These are phyloP conservation scores for Heteromormyrus szaboi DNA, from an alignment of 2,797 vertebrate genomes.

Conservation along the genomic window DNA sequence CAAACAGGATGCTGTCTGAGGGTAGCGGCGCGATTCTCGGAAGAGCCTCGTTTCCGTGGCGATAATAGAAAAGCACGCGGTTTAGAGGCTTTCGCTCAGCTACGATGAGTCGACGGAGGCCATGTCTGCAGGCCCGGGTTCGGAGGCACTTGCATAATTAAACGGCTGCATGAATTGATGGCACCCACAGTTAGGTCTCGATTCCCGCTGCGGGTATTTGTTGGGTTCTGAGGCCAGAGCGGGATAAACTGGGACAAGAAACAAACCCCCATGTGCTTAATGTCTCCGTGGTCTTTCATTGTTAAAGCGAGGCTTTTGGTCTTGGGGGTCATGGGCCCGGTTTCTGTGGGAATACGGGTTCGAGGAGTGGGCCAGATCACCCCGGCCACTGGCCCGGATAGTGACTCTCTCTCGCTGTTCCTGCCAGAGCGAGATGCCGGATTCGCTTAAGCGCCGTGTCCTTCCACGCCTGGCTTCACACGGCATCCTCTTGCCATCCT, in stretches of 20 bases:
- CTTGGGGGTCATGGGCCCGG: background rate
- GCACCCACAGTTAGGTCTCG: background rate
- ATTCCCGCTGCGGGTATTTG: background rate
- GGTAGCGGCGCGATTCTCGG: background rate
- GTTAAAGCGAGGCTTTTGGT: background rate
- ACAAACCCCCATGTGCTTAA: background rate
- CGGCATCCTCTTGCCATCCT: background rate
- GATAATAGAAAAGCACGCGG: background rate
- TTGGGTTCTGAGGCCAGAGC: background rate
- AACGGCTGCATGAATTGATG: background rate
- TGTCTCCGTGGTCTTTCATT: background rate
- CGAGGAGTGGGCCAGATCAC: background rate
- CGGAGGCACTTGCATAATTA: background rate
- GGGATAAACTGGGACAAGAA: background rate
- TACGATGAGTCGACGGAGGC: background rate
- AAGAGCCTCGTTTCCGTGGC: background rate
- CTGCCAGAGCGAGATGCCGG: background rate
- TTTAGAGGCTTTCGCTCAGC: background rate
- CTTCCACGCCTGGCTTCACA: background rate
- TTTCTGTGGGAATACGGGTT: background rate
- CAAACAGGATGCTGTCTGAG: background rate
- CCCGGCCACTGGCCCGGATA: background rate
- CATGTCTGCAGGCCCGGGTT: background rate
- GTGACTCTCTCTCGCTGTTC: background rate
- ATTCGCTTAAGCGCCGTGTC: background rate